Conservation (phyloP, 2,888 invertebrate species). For the Volucella inflata region DNA sequence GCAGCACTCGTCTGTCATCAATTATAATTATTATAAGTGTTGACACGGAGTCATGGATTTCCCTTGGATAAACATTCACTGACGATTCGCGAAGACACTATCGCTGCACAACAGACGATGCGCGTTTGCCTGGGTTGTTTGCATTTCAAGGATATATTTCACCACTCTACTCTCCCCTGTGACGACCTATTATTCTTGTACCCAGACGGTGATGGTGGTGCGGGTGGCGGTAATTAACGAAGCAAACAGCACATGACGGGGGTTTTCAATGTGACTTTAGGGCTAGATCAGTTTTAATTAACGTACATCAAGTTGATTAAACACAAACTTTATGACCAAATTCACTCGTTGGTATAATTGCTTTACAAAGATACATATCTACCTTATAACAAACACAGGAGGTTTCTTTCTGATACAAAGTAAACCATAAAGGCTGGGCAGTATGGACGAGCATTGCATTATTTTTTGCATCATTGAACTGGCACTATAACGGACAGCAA, state of each 20-base stretch:
- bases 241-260: constrained; percentile 30
- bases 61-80: constrained; percentile 31
- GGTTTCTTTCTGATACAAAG: too few relatives aligned
- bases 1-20: constrained; percentile 38
- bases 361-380: background rate
- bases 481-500: too few relatives aligned
- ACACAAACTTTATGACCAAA: constrained; percentile 13
- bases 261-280: constrained; percentile 13
- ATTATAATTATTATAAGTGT: constrained; percentile 64
- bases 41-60: constrained; percentile 56
- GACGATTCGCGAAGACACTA: constrained; percentile 43
- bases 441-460: too few relatives aligned
- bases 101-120: constrained; percentile 24
- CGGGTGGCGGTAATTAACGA: constrained; percentile 44
- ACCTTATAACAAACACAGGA: too few relatives aligned
- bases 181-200: too few relatives aligned
- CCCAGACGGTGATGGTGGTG: too few relatives aligned
- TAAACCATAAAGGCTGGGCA: too few relatives aligned
- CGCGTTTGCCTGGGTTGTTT: background rate
- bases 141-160: too few relatives aligned
- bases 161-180: too few relatives aligned
- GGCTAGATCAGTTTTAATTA: constrained; percentile 56
- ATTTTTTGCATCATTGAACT: too few relatives aligned
- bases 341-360: background rate
- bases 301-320: constrained; percentile 23